Evolutionary conservation across 2,888 invertebrate genomes (phyloP).

Genomic region (Mesochorus sp.): DNA sequence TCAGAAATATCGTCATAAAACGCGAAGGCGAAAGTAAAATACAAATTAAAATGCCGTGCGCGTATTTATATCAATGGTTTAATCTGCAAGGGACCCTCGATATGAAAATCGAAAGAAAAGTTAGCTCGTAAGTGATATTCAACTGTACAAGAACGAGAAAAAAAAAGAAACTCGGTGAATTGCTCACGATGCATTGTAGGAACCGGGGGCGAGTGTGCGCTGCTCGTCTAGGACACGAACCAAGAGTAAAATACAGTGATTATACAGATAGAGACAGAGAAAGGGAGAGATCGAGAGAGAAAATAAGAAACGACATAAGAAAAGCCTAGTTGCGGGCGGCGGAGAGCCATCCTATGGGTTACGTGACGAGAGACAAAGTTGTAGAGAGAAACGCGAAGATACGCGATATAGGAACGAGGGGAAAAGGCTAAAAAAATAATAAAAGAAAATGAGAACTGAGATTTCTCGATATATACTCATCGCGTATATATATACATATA

Average conservation of each 20-base stretch:
- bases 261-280: slow-evolving; percentile 42
- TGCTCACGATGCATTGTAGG: slow-evolving; percentile 28
- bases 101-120: too few relatives aligned
- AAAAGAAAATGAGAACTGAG: slow-evolving; percentile 5
- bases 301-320: slow-evolving; percentile 35
- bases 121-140: not conserved
- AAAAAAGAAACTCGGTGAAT: slow-evolving; percentile 29
- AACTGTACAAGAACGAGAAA: slow-evolving; percentile 40
- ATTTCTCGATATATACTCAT: slow-evolving; percentile 48
- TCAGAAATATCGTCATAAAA: too few relatives aligned
- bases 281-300: slow-evolving; percentile 34
- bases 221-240: slow-evolving; percentile 45
- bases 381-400: slow-evolving; percentile 38
- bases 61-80: too few relatives aligned
- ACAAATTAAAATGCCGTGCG: too few relatives aligned
- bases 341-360: slow-evolving; percentile 46
- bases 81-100: too few relatives aligned
- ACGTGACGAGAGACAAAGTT: slow-evolving; percentile 40
- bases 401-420: slow-evolving; percentile 30
- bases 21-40: too few relatives aligned
- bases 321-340: slow-evolving; percentile 41
- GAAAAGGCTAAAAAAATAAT: not conserved
- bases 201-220: slow-evolving; percentile 3
- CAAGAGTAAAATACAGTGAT: slow-evolving; percentile 55
- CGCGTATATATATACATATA: not conserved